Evolutionary conservation across 2,113 vertebrate species (phyloP).

Genomic region (Pseudopipra pipra): DNA sequence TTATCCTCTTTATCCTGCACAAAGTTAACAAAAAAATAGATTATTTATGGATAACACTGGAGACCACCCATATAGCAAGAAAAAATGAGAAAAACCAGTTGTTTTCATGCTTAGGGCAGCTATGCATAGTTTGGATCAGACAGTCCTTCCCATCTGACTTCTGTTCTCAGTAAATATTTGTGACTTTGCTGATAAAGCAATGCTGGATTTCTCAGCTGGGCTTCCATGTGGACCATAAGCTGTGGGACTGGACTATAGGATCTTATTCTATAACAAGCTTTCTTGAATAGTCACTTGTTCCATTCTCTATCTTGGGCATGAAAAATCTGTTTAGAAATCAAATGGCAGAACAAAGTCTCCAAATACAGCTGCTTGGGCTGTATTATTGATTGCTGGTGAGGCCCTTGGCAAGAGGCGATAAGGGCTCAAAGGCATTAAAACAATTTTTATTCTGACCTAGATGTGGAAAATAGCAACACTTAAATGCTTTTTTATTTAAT

Average conservation of each 20-base stretch:
- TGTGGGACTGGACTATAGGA: background rate
- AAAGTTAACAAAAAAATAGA: background rate
- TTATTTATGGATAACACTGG: constrained; percentile 36
- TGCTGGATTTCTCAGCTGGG: constrained; percentile 26
- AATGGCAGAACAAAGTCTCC: background rate
- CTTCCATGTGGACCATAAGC: constrained; percentile 20
- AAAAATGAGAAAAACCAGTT: constrained; percentile 33
- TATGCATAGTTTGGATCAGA: constrained; percentile 32
- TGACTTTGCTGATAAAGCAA: constrained; percentile 29
- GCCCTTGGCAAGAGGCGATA: background rate
- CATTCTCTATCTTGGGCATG: background rate
- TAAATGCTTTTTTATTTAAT: background rate
- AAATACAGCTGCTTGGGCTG: background rate
- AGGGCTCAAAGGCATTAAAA: background rate
- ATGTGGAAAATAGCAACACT: background rate
- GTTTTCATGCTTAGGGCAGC: constrained; percentile 37
- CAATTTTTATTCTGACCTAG: background rate
- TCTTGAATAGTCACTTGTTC: constrained; percentile 3
- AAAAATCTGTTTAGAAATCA: constrained; percentile 14
- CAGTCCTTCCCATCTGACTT: constrained; percentile 23
- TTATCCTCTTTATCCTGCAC: constrained; percentile 34
- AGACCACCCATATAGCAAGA: constrained; percentile 47
- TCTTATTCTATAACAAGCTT: background rate
- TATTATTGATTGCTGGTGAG: background rate
- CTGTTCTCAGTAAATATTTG: constrained; percentile 49